Evolutionary conservation across 2,888 invertebrate species (phyloP), one percentile per base, ranked within the genome.

Genomic region (Eumacrocentrus americanus): DNA sequence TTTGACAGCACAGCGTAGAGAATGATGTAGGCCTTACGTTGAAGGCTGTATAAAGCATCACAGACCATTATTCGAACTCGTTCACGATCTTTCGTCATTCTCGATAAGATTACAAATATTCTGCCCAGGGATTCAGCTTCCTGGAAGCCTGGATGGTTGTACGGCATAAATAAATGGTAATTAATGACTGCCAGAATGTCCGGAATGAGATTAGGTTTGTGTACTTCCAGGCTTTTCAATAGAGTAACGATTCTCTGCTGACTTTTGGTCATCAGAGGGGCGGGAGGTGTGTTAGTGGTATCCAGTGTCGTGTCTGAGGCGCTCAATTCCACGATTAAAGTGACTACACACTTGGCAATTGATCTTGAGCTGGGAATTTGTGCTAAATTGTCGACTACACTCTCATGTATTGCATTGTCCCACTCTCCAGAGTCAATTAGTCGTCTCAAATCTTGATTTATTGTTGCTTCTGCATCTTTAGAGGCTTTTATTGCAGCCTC

Each of bases 31-130:
- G 81, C 79, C 38, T 78, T 70, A 46, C 81, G 67, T 22, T 76
- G 78, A 61, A 80, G 75, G 62, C 78, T 81, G 65, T 83, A 84
- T 35, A 83, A 71, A 42, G 81, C 80, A 67, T 83, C 81, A 61
- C 81, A 81, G 64, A 81, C 81, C 63, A 83, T 75, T 54, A 79
- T 76, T 61, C 84, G 70, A 56, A 82, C 77, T 67, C 75, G 77
- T 67, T 80, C 76, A 51, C 83, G 72, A 47, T 84, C 81, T 61
- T 80, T 80, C 51, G 71, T 70, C n/a, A 79, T 72, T 38, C 76
- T 72, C 7, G 72, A 66, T 40, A 80, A 60, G 11, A 68, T 66
- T 2, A 71, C 65, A 38, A 70, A 72, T 35, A 79, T 64, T 46
- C 76, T 70, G 3, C 72, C 57, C 2, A 80, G 67, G 11, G 58